A percentile compares a stretch with the other conserved stretches of the same genome.
phyloP scores from a whole-genome alignment of 1,140 invertebrate genomes.

The Aporrectodea caliginosa region DNA sequence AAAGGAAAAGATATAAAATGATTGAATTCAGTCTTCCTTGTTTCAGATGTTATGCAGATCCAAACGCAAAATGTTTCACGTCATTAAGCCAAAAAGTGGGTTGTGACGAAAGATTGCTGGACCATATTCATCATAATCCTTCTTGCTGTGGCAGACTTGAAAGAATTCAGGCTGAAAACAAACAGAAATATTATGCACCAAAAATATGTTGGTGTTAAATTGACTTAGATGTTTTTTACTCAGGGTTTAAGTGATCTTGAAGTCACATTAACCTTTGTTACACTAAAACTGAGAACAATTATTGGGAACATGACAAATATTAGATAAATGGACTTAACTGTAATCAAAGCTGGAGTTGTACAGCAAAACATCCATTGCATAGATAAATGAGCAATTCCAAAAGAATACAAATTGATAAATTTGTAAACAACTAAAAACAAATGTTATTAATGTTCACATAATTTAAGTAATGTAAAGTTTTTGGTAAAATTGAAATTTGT shows the following conservation, averaged over 20 bases:
- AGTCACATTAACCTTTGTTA: background rate
- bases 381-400: background rate
- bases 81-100: slow-evolving; percentile 80
- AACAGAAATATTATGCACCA: background rate
- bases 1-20: too few relatives aligned
- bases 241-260: background rate
- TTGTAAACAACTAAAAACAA: background rate
- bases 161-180: slow-evolving; percentile 88
- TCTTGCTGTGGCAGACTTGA: slow-evolving; percentile 97
- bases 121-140: slow-evolving; percentile 97
- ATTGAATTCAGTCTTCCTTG: too few relatives aligned
- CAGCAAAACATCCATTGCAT: too few relatives aligned
- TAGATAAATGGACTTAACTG: too few relatives aligned
- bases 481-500: background rate
- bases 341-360: too few relatives aligned
- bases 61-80: too few relatives aligned
- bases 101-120: slow-evolving; percentile 99
- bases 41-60: too few relatives aligned
- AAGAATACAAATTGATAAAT: background rate
- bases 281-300: background rate
- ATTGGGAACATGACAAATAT: background rate
- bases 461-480: background rate
- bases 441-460: background rate
- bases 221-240: background rate
- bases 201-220: background rate